Evolutionary conservation across 1,140 invertebrate species (phyloP), one percentile per base, ranked within the genome.

Genomic region (Hypsibius dujardini): DNA sequence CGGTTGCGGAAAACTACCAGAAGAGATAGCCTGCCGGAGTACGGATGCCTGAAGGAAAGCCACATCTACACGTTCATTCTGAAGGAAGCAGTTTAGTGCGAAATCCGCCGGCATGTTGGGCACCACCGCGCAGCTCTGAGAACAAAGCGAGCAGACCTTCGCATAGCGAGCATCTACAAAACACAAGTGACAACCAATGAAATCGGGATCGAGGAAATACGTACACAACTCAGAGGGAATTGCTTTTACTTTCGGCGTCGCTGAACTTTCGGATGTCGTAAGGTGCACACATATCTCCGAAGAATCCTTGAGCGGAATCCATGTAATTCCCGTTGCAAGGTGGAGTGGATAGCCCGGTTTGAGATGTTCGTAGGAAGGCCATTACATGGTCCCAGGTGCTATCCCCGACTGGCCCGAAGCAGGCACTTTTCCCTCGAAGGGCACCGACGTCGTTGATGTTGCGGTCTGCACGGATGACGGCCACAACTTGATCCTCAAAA

Each of bases 251-350:
- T 67, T 67, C 62, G 3, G 12, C 62, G 12, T 67, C 12, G 62
- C 12, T 67, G 62, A 15, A 67, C 3, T 67, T 67, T 7, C 62
- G 62, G 7, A 15, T 12, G 45, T 67, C 62, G 45, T 67, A 67
- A 45, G 62, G 62, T 45, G 62, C 62, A 42, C 62, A 67, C 62
- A 67, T 67, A 3, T 67, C 62, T 12, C 62, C 62, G 45, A 67
- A 67, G 62, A 15, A 67, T 3, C 42, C 3, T 42, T 15, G 12
- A 3, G 45, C 45, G 12, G 45, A 12, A 42, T 67, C 62, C 62
- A 67, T 67, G 62, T 12, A 7, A 67, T 67, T 67, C 62, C 45
- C 62, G 7, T 67, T 12, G 62, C 62, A 67, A 7, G 12, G 12
- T 12, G 62, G 62, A 12, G 3, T 12, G 7, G 62, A 15, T 45